Conservation (phyloP, 2,113 vertebrate genomes). For the Aegotheles bennettii region DNA sequence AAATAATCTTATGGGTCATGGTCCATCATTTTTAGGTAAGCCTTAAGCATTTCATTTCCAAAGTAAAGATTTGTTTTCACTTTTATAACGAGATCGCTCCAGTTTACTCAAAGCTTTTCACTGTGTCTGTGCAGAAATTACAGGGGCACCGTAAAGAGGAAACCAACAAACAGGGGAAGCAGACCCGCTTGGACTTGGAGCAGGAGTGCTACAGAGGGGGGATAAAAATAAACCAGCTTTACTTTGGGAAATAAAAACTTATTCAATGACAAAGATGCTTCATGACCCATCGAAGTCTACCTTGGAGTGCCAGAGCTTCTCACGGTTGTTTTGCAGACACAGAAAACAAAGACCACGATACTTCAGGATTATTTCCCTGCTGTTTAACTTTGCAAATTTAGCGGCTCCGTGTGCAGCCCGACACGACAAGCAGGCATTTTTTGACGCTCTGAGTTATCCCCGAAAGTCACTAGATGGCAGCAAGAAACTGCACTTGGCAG, state of each 20-base stretch:
- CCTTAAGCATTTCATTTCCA: background rate
- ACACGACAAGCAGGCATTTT: rapidly evolving
- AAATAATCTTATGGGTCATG: rapidly evolving
- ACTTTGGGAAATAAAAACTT: background rate
- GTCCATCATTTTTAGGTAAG: background rate
- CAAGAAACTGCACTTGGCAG: background rate
- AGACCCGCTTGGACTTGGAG: background rate
- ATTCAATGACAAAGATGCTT: background rate
- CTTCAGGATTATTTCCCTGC: background rate
- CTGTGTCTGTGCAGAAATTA: rapidly evolving
- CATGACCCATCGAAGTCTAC: background rate
- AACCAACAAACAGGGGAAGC: background rate
- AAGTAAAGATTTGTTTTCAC: background rate
- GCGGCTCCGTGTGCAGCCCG: rapidly evolving
- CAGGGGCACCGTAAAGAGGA: background rate
- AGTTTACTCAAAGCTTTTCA: background rate
- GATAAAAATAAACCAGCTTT: no score
- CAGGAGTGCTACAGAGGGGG: rapidly evolving
- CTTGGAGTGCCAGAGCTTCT: background rate
- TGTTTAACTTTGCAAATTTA: rapidly evolving
- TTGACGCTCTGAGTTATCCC: background rate
- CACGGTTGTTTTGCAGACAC: background rate
- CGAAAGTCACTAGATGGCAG: conserved; percentile 53
- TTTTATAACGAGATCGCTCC: background rate
- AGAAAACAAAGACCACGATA: background rate